These are phyloP conservation scores for Andrena dorsata DNA, from an alignment of 2,888 invertebrate genomes.

Conservation along the genomic window DNA sequence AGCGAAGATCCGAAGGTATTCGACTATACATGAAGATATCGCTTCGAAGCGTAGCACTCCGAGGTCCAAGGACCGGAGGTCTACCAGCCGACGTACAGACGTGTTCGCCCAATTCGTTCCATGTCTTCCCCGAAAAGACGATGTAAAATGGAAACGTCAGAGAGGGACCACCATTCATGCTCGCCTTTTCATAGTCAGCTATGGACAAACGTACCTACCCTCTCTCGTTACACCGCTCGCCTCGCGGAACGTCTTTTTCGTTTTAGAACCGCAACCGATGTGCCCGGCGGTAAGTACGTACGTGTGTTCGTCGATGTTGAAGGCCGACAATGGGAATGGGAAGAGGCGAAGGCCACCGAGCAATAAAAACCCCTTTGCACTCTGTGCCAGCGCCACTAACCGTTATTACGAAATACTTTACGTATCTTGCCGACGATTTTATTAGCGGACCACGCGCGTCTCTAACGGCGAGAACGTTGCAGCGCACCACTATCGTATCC, in stretches of 20 bases:
- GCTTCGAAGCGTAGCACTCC: not conserved
- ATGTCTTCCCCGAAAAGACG: not conserved
- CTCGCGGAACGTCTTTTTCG: conserved; percentile 5
- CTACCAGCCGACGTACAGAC: not conserved
- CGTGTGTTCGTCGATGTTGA: conserved; percentile 43
- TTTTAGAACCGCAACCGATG: conserved; percentile 46
- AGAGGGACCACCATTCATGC: conserved; percentile 2
- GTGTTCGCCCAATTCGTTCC: conserved; percentile 25
- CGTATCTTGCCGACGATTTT: conserved; percentile 55
- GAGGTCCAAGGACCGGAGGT: not conserved
- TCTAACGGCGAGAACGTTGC: not conserved
- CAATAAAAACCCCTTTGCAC: conserved; percentile 66
- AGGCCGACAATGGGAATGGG: conserved; percentile 27
- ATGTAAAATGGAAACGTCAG: not conserved
- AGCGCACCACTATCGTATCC: not conserved
- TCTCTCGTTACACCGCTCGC: conserved; percentile 38
- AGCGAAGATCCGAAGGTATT: no score
- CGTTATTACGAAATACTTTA: conserved; percentile 69
- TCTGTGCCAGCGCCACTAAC: conserved; percentile 45
- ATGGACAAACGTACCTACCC: conserved; percentile 22
- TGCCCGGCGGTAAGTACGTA: conserved; percentile 38
- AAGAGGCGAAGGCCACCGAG: conserved; percentile 34
- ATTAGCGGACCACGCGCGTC: conserved; percentile 13
- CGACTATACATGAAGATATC: not conserved
- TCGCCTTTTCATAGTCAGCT: not conserved